phyloP scores from a whole-genome alignment of 2,888 invertebrate species.

The Leptinotarsa tumamoca region DNA sequence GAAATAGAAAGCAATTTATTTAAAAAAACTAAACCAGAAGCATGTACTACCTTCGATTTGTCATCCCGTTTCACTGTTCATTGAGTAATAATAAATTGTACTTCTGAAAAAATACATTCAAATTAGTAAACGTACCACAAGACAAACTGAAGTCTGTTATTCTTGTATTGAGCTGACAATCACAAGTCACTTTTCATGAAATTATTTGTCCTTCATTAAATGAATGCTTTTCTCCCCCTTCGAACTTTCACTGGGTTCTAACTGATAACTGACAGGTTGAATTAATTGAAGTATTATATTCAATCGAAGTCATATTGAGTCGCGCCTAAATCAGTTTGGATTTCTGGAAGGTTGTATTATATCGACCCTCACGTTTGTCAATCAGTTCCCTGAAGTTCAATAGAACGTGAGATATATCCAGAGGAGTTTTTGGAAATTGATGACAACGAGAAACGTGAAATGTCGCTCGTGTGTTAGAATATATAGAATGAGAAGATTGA shows the following conservation, averaged over 20 bases:
- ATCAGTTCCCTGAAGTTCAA: not conserved
- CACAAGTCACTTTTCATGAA: not conserved
- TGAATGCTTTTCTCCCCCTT: not conserved
- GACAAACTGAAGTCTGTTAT: not conserved
- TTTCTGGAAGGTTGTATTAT: not conserved
- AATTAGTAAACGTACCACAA: not conserved
- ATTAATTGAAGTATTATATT: conserved; percentile 1
- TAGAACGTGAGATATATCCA: not conserved
- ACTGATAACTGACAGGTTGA: conserved; percentile 16
- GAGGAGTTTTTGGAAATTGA: not conserved
- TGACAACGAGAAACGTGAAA: no score
- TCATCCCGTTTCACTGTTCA: no score
- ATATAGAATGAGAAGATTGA: no score
- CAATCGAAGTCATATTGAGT: not conserved
- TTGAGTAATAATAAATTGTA: no score
- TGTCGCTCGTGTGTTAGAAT: no score
- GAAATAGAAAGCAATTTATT: no score
- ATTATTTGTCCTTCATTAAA: not conserved
- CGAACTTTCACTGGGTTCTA: not conserved
- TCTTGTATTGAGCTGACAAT: not conserved
- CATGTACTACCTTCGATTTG: no score
- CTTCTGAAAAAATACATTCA: not conserved
- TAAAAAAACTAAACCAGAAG: no score
- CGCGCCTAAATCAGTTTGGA: not conserved
- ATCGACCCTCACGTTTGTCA: not conserved